Conservation (phyloP, 1,140 invertebrate species). For the Euura saliciscinereae region DNA sequence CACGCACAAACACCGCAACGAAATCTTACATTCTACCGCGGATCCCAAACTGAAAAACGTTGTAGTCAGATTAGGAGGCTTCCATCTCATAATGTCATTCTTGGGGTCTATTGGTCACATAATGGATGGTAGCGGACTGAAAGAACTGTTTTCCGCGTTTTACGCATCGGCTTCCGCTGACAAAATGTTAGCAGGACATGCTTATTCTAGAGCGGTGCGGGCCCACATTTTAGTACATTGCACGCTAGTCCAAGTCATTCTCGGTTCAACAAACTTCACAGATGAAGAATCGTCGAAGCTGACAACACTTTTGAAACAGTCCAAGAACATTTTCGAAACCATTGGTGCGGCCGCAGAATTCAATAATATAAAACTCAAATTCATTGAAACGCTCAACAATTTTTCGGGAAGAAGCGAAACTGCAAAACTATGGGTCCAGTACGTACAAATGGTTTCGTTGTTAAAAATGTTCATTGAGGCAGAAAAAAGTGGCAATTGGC, state of each 20-base stretch:
- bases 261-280: conserved; percentile 25
- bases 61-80: too few species aligned
- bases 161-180: conserved; percentile 34
- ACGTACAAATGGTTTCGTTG: conserved; percentile 35
- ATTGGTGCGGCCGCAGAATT: too few species aligned
- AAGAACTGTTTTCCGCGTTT: conserved; percentile 39
- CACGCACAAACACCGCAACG: too few species aligned
- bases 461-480: conserved; percentile 39
- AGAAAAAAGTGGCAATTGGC: conserved; percentile 42
- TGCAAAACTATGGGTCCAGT: conserved; percentile 39
- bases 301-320: too few species aligned
- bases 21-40: too few species aligned
- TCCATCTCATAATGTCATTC: too few species aligned
- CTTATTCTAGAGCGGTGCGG: conserved; percentile 41
- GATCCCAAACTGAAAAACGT: too few species aligned
- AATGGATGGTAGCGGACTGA: conserved; percentile 51
- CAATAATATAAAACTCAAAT: too few species aligned
- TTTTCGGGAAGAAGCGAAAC: too few species aligned
- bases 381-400: too few species aligned
- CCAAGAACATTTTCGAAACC: too few species aligned
- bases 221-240: conserved; percentile 31
- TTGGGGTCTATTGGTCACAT: too few species aligned
- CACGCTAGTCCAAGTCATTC: conserved; percentile 30
- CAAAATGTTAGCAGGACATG: conserved; percentile 49
- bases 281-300: conserved; percentile 31